phyloP scores from a whole-genome alignment of 2,888 invertebrate species.

The Cordylochernes scorpioides region DNA sequence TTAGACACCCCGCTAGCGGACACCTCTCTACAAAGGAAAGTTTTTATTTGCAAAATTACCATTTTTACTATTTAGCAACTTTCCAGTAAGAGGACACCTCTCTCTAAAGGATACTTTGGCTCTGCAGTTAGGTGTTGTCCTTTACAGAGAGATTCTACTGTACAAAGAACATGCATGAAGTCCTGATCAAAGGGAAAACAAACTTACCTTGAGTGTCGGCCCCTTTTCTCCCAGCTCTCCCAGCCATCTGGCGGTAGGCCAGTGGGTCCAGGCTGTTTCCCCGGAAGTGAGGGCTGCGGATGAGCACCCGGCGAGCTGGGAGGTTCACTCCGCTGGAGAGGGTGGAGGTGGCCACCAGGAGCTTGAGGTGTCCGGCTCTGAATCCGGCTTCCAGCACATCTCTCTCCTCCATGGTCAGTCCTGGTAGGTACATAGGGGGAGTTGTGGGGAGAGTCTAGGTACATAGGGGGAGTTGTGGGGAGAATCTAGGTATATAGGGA shows the following conservation, averaged over 20 bases:
- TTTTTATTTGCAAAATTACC: too few relatives aligned
- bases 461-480: too few relatives aligned
- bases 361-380: constrained; percentile 31
- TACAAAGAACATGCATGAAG: constrained; percentile 3
- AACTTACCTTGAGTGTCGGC: constrained; percentile 30
- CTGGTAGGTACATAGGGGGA: constrained; percentile 20
- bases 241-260: constrained; percentile 85
- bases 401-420: constrained; percentile 81
- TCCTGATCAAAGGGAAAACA: not conserved
- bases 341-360: constrained; percentile 82
- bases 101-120: too few relatives aligned
- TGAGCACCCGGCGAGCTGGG: constrained; percentile 73
- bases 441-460: too few relatives aligned
- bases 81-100: too few relatives aligned
- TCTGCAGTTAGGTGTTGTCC: too few relatives aligned
- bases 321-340: constrained; percentile 86
- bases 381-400: constrained; percentile 59
- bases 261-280: constrained; percentile 41
- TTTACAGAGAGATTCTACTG: too few relatives aligned
- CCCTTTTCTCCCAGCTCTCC: constrained; percentile 84
- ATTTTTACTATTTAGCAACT: too few relatives aligned
- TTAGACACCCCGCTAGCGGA: too few relatives aligned
- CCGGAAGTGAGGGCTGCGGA: constrained; percentile 46
- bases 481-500: too few relatives aligned
- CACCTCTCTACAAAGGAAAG: too few relatives aligned